Conservation (phyloP, 2,888 invertebrate genomes). For the Spilarctia lutea region DNA sequence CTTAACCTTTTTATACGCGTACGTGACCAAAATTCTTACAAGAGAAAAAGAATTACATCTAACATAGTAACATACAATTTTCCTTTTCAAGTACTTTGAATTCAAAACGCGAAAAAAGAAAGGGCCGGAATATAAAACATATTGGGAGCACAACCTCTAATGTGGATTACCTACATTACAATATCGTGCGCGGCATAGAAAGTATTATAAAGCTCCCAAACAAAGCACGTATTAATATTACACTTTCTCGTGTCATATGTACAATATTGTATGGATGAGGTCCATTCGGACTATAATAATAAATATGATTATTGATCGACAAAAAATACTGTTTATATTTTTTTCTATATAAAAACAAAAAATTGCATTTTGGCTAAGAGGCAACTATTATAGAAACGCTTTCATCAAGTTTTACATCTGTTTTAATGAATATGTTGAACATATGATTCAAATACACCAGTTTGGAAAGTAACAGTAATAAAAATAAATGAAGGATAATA, state of each 20-base stretch:
- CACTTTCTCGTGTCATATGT: constrained; percentile 66
- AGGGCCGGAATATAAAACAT: constrained; percentile 58
- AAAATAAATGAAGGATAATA: too few species aligned
- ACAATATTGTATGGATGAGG: constrained; percentile 28
- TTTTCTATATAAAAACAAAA: not conserved
- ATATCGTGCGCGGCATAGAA: constrained; percentile 63
- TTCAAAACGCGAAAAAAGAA: constrained; percentile 67
- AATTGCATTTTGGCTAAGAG: not conserved
- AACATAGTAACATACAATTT: constrained; percentile 6
- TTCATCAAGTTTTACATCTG: not conserved
- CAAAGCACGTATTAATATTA: constrained; percentile 61
- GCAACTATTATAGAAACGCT: not conserved
- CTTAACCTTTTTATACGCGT: not conserved
- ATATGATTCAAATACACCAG: too few species aligned
- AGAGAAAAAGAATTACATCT: constrained; percentile 1
- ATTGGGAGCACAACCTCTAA: constrained; percentile 60
- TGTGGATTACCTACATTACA: constrained; percentile 61
- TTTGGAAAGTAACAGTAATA: too few species aligned
- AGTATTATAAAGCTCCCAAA: constrained; percentile 58
- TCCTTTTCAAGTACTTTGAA: constrained; percentile 15
- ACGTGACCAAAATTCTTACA: constrained; percentile 3
- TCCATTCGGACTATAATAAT: constrained; percentile 21
- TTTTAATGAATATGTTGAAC: too few species aligned
- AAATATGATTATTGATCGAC: constrained; percentile 21
- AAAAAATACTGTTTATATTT: not conserved